Base-by-base conservation (phyloP, 2,797 vertebrate species). In the Diceros bicornis region DNA sequence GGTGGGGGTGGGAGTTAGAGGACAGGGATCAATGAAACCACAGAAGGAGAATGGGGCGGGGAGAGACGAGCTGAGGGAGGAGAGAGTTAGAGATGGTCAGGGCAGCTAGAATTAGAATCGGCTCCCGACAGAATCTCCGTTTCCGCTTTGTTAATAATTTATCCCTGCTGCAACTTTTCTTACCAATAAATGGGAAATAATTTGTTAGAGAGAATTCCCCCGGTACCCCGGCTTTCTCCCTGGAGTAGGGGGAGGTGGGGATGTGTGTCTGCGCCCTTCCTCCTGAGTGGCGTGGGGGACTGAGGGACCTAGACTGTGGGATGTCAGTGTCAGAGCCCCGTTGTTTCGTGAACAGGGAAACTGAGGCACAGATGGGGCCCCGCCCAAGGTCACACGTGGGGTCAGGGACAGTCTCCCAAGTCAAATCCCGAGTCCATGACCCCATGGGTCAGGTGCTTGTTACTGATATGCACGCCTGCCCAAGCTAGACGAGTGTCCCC, bases 81-180 rank as follows among this genome's bases (percentile, higher is more conserved):
- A 97, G 97, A 85, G 61, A 77, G 74, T 37, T 7, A 55, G 77
- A 69, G 88, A 34, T 6, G 2, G 8, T 20, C 83, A 62, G 94
- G 96, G 93, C 86, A 0, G 97, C 98, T 98, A 89, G 98, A 98
- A 98, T 99, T 98, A 98, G 98, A 98, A 98, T 98, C 98, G 69
- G 97, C 96, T 96, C 98, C 95, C 96, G 98, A 97, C 97, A 98
- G 98, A 98, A 98, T 98, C 99, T 98, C 98, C 78, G 72, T 98
- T 99, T 99, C 99, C 98, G 97, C 98, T 97, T 97, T 94, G 98
- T 99, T 98, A 99, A 99, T 99, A 99, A 99, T 99, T 99, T 98
- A 99, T 98, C 50, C 97, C 97, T 55, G 93, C 98, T 98, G 98
- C 98, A 98, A 99, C 98, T 98, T 98, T 99, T 98, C 98, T 99